Evolutionary conservation across 2,888 invertebrate genomes (phyloP).

Genomic region (Drosophila pseudotakahashii): DNA sequence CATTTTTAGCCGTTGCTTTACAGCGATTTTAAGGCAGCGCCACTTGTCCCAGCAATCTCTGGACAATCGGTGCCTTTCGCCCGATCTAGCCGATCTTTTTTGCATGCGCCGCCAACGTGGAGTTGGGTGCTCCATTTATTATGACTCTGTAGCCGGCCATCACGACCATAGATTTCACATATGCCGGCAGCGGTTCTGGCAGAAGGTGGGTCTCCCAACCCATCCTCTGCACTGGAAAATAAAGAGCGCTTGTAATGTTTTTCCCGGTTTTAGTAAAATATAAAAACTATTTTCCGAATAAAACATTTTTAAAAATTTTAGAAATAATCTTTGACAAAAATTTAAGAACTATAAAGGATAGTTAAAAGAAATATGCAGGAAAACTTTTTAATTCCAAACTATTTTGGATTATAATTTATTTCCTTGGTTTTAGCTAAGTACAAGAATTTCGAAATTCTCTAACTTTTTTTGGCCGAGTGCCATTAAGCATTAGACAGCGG

Average conservation of each 20-base stretch:
- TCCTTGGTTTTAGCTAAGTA: too few species aligned
- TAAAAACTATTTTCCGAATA: too few species aligned
- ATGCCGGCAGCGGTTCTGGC: slow-evolving; percentile 54
- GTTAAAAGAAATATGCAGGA: too few species aligned
- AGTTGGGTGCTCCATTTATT: slow-evolving; percentile 70
- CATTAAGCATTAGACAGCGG: slow-evolving; percentile 36
- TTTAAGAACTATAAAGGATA: too few species aligned
- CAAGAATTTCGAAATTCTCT: too few species aligned
- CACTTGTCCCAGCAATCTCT: slow-evolving; percentile 63
- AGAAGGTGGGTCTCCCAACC: slow-evolving; percentile 23
- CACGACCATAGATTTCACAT: slow-evolving; percentile 71
- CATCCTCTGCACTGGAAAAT: slow-evolving; percentile 14
- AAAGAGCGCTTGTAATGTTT: too few species aligned
- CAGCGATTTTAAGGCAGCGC: slow-evolving; percentile 48
- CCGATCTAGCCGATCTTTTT: slow-evolving; percentile 65
- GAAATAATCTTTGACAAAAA: too few species aligned
- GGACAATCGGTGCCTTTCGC: slow-evolving; percentile 56
- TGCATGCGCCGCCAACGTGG: slow-evolving; percentile 57
- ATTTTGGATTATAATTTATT: too few species aligned
- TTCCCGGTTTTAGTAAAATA: too few species aligned
- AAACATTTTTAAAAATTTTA: too few species aligned
- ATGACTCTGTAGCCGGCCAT: slow-evolving; percentile 46
- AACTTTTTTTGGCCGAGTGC: too few species aligned
- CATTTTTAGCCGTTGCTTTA: slow-evolving; percentile 27
- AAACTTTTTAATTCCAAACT: too few species aligned